A percentile compares a stretch with the other conserved stretches of the same genome.
These are phyloP conservation scores for Hylaea fasciaria DNA, from an alignment of 2,888 invertebrate species.

Conservation along the genomic window DNA sequence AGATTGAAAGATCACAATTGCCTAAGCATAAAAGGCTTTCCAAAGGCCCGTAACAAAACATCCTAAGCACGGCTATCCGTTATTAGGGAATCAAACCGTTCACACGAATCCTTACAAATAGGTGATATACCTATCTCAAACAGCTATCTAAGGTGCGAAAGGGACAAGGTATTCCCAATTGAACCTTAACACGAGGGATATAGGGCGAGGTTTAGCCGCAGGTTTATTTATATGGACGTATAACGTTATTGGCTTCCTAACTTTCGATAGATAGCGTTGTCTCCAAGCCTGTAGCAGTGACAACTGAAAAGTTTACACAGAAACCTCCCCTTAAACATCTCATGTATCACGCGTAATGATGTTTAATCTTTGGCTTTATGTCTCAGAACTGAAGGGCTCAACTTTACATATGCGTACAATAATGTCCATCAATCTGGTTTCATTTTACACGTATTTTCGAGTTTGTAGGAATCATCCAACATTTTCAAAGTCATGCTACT, in stretches of 20 bases:
- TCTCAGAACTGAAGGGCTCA: too few species aligned
- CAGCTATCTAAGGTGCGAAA: conserved; percentile 54
- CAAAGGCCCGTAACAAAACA: conserved; percentile 47
- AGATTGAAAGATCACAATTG: conserved; percentile 35
- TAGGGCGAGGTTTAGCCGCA: conserved; percentile 59
- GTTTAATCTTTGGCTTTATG: neutral
- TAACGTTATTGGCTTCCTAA: conserved; percentile 70
- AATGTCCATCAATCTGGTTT: too few species aligned
- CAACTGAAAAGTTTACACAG: conserved; percentile 39
- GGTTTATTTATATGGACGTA: conserved; percentile 67
- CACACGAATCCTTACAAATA: conserved; percentile 55
- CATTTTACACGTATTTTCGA: too few species aligned
- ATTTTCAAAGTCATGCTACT: too few species aligned
- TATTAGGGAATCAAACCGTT: conserved; percentile 60
- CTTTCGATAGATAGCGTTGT: conserved; percentile 62
- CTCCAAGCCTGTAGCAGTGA: conserved; percentile 56
- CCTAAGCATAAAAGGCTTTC: conserved; percentile 32
- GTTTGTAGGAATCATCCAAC: too few species aligned
- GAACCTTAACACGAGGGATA: conserved; percentile 64
- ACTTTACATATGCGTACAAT: too few species aligned
- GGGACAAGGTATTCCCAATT: conserved; percentile 57
- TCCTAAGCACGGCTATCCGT: conserved; percentile 50
- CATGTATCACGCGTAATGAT: conserved; percentile 23
- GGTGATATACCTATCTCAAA: conserved; percentile 60
- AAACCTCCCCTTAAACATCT: conserved; percentile 40